phyloP scores from a whole-genome alignment of 2,797 vertebrate species.

The Kryptolebias ocellatus region DNA sequence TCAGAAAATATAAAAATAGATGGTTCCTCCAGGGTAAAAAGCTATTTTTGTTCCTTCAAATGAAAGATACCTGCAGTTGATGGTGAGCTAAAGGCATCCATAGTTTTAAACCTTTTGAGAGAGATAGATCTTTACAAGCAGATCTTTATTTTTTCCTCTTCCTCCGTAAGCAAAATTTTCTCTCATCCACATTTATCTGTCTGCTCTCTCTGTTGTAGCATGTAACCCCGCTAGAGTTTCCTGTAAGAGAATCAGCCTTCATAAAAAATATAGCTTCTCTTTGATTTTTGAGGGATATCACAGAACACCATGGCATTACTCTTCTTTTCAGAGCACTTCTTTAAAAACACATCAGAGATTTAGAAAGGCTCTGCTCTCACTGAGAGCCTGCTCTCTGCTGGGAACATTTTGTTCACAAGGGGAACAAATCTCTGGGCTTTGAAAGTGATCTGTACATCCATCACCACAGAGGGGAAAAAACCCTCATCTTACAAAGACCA shows the following conservation, averaged over 20 bases:
- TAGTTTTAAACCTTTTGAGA: background rate
- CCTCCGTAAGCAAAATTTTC: background rate
- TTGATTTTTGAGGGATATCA: constrained; percentile 2
- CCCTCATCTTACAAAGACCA: constrained; percentile 60
- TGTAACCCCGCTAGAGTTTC: background rate
- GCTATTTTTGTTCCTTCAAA: too few relatives aligned
- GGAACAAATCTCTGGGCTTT: constrained; percentile 37
- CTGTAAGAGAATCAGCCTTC: constrained; percentile 6
- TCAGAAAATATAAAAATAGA: too few relatives aligned
- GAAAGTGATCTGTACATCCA: constrained; percentile 56
- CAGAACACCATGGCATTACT: constrained; percentile 5
- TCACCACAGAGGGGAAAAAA: constrained; percentile 38
- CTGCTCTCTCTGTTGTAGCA: background rate
- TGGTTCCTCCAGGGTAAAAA: too few relatives aligned
- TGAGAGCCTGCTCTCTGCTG: constrained; percentile 25
- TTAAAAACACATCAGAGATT: constrained; percentile 15
- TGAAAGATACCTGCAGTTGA: too few relatives aligned
- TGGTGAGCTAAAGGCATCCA: too few relatives aligned
- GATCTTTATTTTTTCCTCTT: background rate
- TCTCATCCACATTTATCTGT: background rate
- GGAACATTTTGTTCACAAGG: constrained; percentile 51
- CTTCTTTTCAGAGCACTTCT: constrained; percentile 23
- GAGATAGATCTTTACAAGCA: background rate
- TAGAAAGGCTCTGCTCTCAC: constrained; percentile 14
- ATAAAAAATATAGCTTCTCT: constrained; percentile 9